Evolutionary conservation across 2,113 vertebrate genomes (phyloP).

Genomic region (Chaenogobius annularis): DNA sequence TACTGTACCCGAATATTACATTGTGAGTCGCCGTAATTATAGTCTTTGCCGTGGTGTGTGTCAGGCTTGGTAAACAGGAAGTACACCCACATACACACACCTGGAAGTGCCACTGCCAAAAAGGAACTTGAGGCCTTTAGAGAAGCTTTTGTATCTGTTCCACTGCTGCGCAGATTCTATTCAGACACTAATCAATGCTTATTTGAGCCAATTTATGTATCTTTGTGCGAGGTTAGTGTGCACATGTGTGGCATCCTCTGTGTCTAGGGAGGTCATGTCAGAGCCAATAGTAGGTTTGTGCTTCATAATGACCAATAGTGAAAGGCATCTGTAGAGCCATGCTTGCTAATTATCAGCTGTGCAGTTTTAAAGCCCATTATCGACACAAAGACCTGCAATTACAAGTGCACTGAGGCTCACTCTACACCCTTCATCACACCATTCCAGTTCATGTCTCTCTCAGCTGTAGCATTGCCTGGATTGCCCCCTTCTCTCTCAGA

Average conservation of each 20-base stretch:
- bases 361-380: slow-evolving; percentile 78
- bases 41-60: slow-evolving; percentile 53
- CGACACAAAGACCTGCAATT: slow-evolving; percentile 78
- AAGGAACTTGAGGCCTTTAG: slow-evolving; percentile 41
- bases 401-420: slow-evolving; percentile 47
- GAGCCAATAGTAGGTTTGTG: slow-evolving; percentile 56
- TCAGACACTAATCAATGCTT: slow-evolving; percentile 52
- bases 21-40: slow-evolving; percentile 72
- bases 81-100: slow-evolving; percentile 43
- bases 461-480: slow-evolving; percentile 35
- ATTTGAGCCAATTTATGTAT: slow-evolving; percentile 31
- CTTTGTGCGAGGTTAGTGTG: not conserved
- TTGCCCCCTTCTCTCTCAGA: slow-evolving; percentile 12
- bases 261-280: slow-evolving; percentile 56
- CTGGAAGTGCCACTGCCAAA: slow-evolving; percentile 46
- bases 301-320: slow-evolving; percentile 70
- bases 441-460: slow-evolving; percentile 43
- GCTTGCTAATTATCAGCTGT: slow-evolving; percentile 78
- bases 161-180: slow-evolving; percentile 41
- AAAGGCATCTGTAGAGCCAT: slow-evolving; percentile 54
- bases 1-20: slow-evolving; percentile 63
- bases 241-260: slow-evolving; percentile 6
- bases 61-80: slow-evolving; percentile 57
- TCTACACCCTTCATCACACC: slow-evolving; percentile 44
- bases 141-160: slow-evolving; percentile 49